Percentiles rank a stretch among this genome's conserved stretches.
phyloP scores from a whole-genome alignment of 2,797 vertebrate genomes.

The Mallotus villosus region DNA sequence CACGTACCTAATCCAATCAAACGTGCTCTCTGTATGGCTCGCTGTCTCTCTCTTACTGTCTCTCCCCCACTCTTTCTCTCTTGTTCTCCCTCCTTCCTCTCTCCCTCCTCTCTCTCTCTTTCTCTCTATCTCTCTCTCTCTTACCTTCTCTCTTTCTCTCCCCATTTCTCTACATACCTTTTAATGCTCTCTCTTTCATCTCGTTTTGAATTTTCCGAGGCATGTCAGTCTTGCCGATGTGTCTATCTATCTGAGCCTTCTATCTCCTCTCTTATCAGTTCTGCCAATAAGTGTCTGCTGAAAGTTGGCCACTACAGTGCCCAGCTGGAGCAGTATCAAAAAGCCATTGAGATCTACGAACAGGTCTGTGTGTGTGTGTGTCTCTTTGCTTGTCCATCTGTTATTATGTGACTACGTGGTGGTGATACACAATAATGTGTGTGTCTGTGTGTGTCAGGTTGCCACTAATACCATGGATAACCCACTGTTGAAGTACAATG shows the following conservation, averaged over 20 bases:
- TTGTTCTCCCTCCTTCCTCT: constrained; percentile 5
- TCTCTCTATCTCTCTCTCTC: constrained; percentile 8
- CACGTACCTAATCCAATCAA: not conserved
- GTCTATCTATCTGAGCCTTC: not conserved
- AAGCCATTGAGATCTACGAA: constrained; percentile 91
- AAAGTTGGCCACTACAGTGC: constrained; percentile 92
- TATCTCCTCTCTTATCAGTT: constrained; percentile 43
- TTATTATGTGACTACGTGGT: not conserved
- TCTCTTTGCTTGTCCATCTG: not conserved
- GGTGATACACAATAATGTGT: not conserved
- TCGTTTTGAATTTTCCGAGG: too few relatives aligned
- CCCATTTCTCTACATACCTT: constrained; percentile 15
- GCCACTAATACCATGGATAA: constrained; percentile 92
- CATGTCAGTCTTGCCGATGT: not conserved
- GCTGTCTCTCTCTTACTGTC: constrained; percentile 3
- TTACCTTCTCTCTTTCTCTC: not conserved
- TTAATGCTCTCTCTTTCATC: not conserved
- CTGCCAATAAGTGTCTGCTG: constrained; percentile 92
- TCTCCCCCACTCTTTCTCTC: not conserved
- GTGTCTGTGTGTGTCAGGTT: constrained; percentile 69
- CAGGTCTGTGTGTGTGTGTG: constrained; percentile 71
- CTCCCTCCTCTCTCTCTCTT: constrained; percentile 9
- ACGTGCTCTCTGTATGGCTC: constrained; percentile 14
- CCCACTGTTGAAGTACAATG: constrained; percentile 89
- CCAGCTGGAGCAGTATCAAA: constrained; percentile 91